Evolutionary conservation across 2,888 invertebrate genomes (phyloP).

Genomic region (Himalopsyche tibetana): DNA sequence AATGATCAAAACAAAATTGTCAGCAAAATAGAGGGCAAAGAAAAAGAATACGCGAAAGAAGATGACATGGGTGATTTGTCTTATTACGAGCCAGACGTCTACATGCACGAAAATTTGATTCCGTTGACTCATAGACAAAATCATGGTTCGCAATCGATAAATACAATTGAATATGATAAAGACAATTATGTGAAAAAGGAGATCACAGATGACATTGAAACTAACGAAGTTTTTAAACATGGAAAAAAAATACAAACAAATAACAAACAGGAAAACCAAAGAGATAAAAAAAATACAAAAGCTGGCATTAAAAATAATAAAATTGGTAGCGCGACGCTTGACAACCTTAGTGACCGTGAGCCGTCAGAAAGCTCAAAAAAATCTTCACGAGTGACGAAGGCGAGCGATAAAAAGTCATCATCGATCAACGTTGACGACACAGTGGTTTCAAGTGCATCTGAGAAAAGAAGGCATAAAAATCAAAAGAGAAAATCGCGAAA

Average conservation of each 20-base stretch:
- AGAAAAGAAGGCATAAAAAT: conserved; percentile 61
- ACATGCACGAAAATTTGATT: conserved; percentile 52
- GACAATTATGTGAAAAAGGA: background rate
- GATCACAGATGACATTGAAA: background rate
- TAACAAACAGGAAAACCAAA: background rate
- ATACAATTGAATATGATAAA: background rate
- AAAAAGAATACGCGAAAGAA: conserved; percentile 64
- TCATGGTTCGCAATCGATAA: background rate
- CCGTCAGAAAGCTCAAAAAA: background rate
- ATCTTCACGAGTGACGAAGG: background rate
- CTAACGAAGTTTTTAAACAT: background rate
- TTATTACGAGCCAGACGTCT: conserved; percentile 61
- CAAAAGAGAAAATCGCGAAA: conserved; percentile 55
- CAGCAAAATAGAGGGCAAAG: conserved; percentile 50
- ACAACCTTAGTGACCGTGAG: background rate
- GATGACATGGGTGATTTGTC: conserved; percentile 65
- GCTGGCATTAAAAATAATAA: background rate
- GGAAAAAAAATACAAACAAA: background rate
- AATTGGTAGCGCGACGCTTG: background rate
- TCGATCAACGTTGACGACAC: background rate
- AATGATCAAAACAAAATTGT: conserved; percentile 34
- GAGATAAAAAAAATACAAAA: background rate
- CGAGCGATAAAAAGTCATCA: background rate
- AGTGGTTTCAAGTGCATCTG: conserved; percentile 22
- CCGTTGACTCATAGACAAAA: conserved; percentile 9